Evolutionary conservation across 2,113 vertebrate species (phyloP).

Genomic region (Grantiella picta): DNA sequence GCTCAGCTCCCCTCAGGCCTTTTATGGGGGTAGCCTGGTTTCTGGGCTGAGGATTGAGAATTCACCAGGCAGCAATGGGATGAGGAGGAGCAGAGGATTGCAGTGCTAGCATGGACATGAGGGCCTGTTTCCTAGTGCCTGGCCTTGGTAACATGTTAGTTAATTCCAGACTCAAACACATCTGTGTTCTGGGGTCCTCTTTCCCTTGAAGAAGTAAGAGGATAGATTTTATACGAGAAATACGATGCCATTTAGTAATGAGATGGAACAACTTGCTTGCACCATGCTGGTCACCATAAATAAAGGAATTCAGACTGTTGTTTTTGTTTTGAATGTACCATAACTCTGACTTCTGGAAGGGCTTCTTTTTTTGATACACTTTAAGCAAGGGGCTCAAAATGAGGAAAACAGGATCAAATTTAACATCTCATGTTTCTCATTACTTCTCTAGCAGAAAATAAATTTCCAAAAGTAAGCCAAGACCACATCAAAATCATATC

Average conservation of each 20-base stretch:
- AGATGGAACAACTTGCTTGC: neutral
- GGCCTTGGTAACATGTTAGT: neutral
- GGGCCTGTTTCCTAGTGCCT: neutral
- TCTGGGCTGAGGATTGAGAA: neutral
- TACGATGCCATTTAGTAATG: neutral
- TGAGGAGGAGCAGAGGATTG: neutral
- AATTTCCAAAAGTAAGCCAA: neutral
- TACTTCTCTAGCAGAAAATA: neutral
- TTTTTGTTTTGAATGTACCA: neutral
- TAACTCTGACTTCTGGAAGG: neutral
- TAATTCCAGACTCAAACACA: neutral
- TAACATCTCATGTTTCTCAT: neutral
- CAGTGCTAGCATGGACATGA: neutral
- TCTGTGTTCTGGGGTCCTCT: neutral
- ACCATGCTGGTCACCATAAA: neutral
- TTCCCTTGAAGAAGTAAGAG: neutral
- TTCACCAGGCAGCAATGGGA: neutral
- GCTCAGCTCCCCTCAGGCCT: neutral
- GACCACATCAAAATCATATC: slow-evolving; percentile 12
- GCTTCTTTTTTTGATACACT: neutral
- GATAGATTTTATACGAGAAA: neutral
- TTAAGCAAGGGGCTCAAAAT: neutral
- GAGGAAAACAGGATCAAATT: neutral
- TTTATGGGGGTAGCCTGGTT: neutral
- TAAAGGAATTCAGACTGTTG: neutral